These are phyloP conservation scores for Paelopatides confundens DNA, from an alignment of 53 echinoderm and acorn worm species.

Conservation along the genomic window DNA sequence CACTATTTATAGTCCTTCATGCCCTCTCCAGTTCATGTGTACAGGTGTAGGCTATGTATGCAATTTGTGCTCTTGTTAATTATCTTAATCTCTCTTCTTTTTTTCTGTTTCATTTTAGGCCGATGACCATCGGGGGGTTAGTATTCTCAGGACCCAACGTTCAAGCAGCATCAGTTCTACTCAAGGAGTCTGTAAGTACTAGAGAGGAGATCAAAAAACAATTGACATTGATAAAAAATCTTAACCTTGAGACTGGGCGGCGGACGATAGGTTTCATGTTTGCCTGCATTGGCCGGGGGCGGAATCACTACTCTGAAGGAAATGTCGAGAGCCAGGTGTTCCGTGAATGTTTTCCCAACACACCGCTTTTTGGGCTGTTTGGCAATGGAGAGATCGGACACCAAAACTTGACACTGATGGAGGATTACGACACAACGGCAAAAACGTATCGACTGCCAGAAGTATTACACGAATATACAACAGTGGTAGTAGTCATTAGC, in stretches of 20 bases:
- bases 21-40: no score
- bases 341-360: slow-evolving; percentile 78
- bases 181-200: slow-evolving; percentile 53
- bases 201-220: slow-evolving; percentile 47
- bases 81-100: not conserved
- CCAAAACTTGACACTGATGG: slow-evolving; percentile 64
- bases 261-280: slow-evolving; percentile 89
- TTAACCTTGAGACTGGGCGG: slow-evolving; percentile 51
- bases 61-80: no score
- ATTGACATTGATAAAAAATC: slow-evolving; percentile 66
- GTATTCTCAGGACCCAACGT: slow-evolving; percentile 86
- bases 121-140: slow-evolving; percentile 33
- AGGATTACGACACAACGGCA: not conserved
- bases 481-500: slow-evolving; percentile 66
- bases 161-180: slow-evolving; percentile 79
- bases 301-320: slow-evolving; percentile 59
- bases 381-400: slow-evolving; percentile 96
- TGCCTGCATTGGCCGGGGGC: slow-evolving; percentile 88
- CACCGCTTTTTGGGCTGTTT: slow-evolving; percentile 90
- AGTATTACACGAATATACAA: slow-evolving; percentile 61
- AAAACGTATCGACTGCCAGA: slow-evolving; percentile 14
- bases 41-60: no score
- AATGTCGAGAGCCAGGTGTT: slow-evolving; percentile 88
- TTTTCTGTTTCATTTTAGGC: not conserved
- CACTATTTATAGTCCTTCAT: no score